Evolutionary conservation across 37 sponge, comb jelly and placozoan genomes (phyloP), one percentile per base, ranked within the genome.

Genomic region (Halichondria panicea): DNA sequence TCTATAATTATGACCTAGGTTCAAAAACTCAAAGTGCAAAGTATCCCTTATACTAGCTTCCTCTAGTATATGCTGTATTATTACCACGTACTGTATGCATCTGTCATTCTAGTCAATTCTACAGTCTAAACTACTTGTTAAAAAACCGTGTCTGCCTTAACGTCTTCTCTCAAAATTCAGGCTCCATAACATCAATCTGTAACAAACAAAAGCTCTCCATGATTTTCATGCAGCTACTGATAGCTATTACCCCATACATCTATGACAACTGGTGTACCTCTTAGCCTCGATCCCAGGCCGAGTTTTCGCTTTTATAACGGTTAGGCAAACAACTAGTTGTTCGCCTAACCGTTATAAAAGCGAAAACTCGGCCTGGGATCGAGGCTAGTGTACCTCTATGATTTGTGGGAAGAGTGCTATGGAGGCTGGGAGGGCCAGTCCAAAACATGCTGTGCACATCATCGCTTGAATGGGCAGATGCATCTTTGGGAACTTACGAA

Each of bases 351-450:
- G n/a, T n/a, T n/a, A n/a, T n/a, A n/a, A n/a, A n/a, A n/a, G n/a
- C n/a, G n/a, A n/a, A n/a, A n/a, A n/a, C n/a, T n/a, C n/a, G n/a
- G n/a, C n/a, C n/a, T n/a, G n/a, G n/a, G n/a, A n/a, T n/a, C n/a
- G n/a, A n/a, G n/a, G n/a, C n/a, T n/a, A n/a, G n/a, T n/a, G n/a
- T 52, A 93, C 93, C 87, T 88, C 62, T 36, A 81, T 46, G 25
- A 48, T 75, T 44, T 93, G 93, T 55, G 93, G 93, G 55, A 93
- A 93, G 39, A 93, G 55, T 28, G 85, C 82, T 22, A 93, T 93
- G 35, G 93, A 84, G 35, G 89, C 65, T 34, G 93, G 93, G 1
- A 93, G 75, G 31, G 90, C 86, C 5, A 84, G 31, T 4, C 74
- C 89, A 89, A 93, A 93, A 54, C 79, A 80, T 7, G 59, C 52